Conservation (phyloP, 2,797 vertebrate species). For the Enteromius paludinosus region DNA sequence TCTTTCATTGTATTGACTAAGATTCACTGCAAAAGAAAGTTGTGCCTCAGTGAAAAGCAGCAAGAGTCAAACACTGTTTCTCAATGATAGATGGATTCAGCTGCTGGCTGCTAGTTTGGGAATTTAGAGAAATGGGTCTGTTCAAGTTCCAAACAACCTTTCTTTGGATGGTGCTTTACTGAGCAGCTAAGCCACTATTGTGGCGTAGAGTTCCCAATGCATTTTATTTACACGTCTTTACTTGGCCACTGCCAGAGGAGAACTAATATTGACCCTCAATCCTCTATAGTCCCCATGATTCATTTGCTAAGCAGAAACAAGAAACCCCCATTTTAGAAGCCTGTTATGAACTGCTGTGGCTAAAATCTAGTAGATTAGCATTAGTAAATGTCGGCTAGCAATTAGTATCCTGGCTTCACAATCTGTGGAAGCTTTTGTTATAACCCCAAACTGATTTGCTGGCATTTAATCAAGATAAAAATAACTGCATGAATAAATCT, state of each 20-base stretch:
- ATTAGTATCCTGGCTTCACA: constrained; percentile 10
- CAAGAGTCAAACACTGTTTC: constrained; percentile 44
- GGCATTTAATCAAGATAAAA: constrained; percentile 16
- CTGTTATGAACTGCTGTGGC: background rate
- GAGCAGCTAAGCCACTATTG: constrained; percentile 12
- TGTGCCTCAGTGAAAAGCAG: constrained; percentile 38
- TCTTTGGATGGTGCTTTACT: constrained; percentile 5
- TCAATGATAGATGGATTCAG: constrained; percentile 32
- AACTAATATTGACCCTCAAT: constrained; percentile 29
- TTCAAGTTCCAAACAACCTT: constrained; percentile 45
- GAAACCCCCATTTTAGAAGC: constrained; percentile 14
- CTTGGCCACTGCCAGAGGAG: constrained; percentile 8
- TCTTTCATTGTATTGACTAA: constrained; percentile 40
- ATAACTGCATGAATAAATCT: background rate
- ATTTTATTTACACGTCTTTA: constrained; percentile 19
- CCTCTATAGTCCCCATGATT: constrained; percentile 9
- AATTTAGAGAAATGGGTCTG: constrained; percentile 53
- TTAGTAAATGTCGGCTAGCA: constrained; percentile 6
- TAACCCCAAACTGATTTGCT: constrained; percentile 7
- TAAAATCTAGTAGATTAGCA: constrained; percentile 16
- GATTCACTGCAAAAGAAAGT: constrained; percentile 35
- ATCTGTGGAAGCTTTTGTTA: background rate
- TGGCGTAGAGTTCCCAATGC: constrained; percentile 44
- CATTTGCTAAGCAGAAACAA: constrained; percentile 14
- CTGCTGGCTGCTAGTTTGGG: constrained; percentile 45